A percentile compares a stretch with the other conserved stretches of the same genome.
These are phyloP conservation scores for Forpus xanthops DNA, from an alignment of 2,797 vertebrate species.

Conservation along the genomic window DNA sequence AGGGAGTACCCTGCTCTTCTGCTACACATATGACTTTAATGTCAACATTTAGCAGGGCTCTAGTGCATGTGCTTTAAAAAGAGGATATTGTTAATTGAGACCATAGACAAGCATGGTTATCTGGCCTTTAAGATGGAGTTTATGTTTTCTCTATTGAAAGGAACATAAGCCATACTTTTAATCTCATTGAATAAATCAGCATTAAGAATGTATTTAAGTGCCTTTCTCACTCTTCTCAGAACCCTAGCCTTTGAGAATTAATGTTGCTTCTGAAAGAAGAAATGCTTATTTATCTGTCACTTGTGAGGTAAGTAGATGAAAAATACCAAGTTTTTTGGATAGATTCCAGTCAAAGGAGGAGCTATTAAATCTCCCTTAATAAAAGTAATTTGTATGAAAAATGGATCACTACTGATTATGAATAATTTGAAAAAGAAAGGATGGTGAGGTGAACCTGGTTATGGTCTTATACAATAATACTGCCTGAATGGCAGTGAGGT, in stretches of 20 bases:
- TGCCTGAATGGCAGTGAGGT: neutral
- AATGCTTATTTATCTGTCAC: neutral
- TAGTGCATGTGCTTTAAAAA: neutral
- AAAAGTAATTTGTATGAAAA: neutral
- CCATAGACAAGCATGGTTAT: neutral
- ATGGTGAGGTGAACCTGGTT: neutral
- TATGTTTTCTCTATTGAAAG: neutral
- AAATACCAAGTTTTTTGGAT: neutral
- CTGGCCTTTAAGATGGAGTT: neutral
- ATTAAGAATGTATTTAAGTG: neutral
- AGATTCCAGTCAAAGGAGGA: neutral
- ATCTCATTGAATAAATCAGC: neutral
- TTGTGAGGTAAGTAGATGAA: neutral
- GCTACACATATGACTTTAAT: neutral
- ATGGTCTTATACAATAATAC: constrained; percentile 10
- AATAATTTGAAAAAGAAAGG: neutral
- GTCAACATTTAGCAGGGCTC: neutral
- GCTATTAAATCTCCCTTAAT: neutral
- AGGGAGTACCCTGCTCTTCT: neutral
- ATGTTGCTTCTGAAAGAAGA: neutral
- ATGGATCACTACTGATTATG: neutral
- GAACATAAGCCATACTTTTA: neutral
- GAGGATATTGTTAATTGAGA: neutral
- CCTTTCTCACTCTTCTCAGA: neutral
- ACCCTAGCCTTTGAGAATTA: neutral